Evolutionary conservation across 2,888 invertebrate species (phyloP).

Genomic region (Drosophila quasianomalipes): DNA sequence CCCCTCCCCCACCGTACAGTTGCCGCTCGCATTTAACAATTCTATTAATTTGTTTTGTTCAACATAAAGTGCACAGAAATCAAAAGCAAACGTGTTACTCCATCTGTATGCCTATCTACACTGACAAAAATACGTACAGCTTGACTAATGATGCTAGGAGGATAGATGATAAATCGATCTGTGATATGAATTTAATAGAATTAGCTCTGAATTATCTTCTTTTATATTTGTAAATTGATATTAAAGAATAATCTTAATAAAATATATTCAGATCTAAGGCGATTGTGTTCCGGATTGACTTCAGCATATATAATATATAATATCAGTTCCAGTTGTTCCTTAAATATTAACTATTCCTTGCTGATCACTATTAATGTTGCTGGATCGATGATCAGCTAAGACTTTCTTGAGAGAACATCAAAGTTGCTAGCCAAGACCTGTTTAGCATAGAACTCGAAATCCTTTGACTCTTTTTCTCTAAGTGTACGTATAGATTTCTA

Average conservation of each 20-base stretch:
- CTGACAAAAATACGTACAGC: neutral
- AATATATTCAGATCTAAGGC: neutral
- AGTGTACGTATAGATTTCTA: slow-evolving; percentile 1
- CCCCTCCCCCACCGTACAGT: slow-evolving; percentile 16
- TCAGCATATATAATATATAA: neutral
- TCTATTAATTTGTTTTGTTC: slow-evolving; percentile 80
- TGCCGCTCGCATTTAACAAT: slow-evolving; percentile 79
- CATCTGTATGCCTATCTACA: slow-evolving; percentile 12
- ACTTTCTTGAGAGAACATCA: neutral
- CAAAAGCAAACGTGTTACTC: slow-evolving; percentile 42
- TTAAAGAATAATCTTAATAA: neutral
- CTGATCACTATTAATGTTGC: neutral
- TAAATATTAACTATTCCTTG: rapidly evolving
- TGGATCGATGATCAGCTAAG: neutral
- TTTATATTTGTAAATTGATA: rapidly evolving
- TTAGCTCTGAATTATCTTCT: neutral
- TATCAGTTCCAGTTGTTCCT: neutral
- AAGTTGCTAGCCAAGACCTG: neutral
- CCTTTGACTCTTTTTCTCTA: neutral
- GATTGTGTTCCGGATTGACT: neutral
- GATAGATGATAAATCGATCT: neutral
- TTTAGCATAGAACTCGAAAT: neutral
- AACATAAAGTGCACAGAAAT: slow-evolving; percentile 59
- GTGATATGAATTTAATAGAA: neutral
- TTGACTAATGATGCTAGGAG: neutral